Conservation (phyloP, 1,140 invertebrate genomes). For the Drosophila rufa region DNA sequence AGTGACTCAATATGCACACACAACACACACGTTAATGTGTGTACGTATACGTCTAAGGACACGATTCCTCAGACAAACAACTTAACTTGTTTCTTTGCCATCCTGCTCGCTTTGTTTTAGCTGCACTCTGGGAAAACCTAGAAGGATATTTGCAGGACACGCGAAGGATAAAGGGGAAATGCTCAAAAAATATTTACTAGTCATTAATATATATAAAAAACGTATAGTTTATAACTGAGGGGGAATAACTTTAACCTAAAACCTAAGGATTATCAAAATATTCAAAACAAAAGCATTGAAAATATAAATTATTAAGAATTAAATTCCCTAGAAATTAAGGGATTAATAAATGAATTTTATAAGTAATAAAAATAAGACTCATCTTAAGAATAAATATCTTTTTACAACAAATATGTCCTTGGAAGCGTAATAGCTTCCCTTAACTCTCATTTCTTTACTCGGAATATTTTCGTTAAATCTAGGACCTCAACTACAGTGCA, state of each 20-base stretch:
- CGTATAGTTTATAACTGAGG: too few species aligned
- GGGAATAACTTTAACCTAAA: too few species aligned
- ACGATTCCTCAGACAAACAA: slow-evolving; percentile 50
- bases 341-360: not conserved
- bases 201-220: too few species aligned
- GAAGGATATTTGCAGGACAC: not conserved
- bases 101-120: slow-evolving; percentile 27
- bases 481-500: not conserved
- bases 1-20: slow-evolving; percentile 66
- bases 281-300: not conserved
- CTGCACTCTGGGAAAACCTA: slow-evolving; percentile 19
- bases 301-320: too few species aligned
- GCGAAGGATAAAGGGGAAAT: too few species aligned
- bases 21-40: slow-evolving; percentile 11
- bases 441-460: not conserved
- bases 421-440: accelerated
- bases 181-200: too few species aligned
- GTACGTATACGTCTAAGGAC: slow-evolving; percentile 5
- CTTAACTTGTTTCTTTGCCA: slow-evolving; percentile 47
- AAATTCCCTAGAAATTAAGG: too few species aligned
- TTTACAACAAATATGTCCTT: not conserved
- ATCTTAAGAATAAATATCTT: not conserved
- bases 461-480: not conserved
- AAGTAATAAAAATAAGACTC: not conserved
- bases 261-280: not conserved